These are phyloP conservation scores for Alosa alosa DNA, from an alignment of 2,113 vertebrate species.

Conservation along the genomic window DNA sequence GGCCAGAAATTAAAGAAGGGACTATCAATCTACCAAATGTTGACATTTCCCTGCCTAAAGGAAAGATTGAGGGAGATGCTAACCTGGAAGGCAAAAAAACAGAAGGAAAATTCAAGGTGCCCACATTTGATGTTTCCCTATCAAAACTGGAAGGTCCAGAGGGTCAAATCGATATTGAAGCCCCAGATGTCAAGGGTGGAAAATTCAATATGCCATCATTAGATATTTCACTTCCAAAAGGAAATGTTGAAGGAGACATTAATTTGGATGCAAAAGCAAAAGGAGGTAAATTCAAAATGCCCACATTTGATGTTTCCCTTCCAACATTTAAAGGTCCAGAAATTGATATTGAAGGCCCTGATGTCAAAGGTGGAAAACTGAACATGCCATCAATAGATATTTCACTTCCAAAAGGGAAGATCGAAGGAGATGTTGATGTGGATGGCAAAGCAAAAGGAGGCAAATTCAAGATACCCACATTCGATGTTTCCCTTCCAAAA, in stretches of 20 bases:
- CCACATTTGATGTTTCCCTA: conserved; percentile 6
- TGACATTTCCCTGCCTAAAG: too few species aligned
- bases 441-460: too few species aligned
- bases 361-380: conserved; percentile 30
- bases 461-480: conserved; percentile 18
- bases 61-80: too few species aligned
- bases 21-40: conserved; percentile 32
- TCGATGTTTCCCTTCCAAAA: conserved; percentile 56
- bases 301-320: conserved; percentile 32
- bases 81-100: conserved; percentile 41
- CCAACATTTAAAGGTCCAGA: conserved; percentile 45
- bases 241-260: conserved; percentile 26
- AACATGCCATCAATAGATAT: conserved; percentile 22
- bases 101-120: conserved; percentile 32
- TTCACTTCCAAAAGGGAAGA: too few species aligned
- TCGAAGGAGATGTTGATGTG: too few species aligned
- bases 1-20: conserved; percentile 40
- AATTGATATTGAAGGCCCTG: conserved; percentile 27
- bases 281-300: neutral
- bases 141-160: conserved; percentile 30
- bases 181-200: conserved; percentile 30
- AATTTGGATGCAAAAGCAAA: conserved; percentile 34
- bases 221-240: conserved; percentile 37
- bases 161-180: conserved; percentile 19
- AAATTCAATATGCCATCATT: conserved; percentile 25